A percentile compares a stretch with the other conserved stretches of the same genome.
These are phyloP conservation scores for Limanda limanda DNA, from an alignment of 2,113 vertebrate species.

Conservation along the genomic window DNA sequence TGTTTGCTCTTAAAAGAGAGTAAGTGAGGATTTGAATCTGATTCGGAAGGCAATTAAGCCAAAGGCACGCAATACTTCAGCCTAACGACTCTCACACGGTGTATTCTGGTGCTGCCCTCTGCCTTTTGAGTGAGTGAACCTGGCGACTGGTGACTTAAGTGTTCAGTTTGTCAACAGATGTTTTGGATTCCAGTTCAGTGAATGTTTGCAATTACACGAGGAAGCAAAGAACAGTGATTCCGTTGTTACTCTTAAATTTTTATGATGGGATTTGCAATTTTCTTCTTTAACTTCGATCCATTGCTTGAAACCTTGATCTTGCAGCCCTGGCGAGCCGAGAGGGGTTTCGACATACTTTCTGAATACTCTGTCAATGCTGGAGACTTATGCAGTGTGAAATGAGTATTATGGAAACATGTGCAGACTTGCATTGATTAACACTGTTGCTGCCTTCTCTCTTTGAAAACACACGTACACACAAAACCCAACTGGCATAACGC, in stretches of 20 bases:
- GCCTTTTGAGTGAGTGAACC: slow-evolving; percentile 31
- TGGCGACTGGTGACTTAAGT: slow-evolving; percentile 7
- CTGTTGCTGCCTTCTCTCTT: neutral
- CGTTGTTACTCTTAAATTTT: neutral
- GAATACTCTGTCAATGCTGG: neutral
- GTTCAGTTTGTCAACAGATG: slow-evolving; percentile 32
- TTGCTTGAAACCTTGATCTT: slow-evolving; percentile 12
- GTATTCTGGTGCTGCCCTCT: slow-evolving; percentile 59
- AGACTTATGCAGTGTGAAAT: neutral
- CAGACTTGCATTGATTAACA: neutral
- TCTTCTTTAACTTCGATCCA: neutral
- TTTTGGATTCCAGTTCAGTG: slow-evolving; percentile 21
- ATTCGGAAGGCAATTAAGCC: neutral
- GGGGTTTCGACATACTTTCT: neutral
- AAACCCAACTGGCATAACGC: neutral
- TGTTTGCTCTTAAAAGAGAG: neutral
- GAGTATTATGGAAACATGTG: neutral
- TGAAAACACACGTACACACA: neutral
- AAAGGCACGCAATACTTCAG: neutral
- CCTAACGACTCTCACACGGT: slow-evolving; percentile 10
- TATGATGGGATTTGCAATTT: slow-evolving; percentile 19
- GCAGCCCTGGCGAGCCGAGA: neutral
- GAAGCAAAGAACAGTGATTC: slow-evolving; percentile 13
- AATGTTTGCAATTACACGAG: slow-evolving; percentile 44
- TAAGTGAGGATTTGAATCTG: neutral